Evolutionary conservation across 2,888 invertebrate genomes (phyloP).

Genomic region (Leptinotarsa haldemani): DNA sequence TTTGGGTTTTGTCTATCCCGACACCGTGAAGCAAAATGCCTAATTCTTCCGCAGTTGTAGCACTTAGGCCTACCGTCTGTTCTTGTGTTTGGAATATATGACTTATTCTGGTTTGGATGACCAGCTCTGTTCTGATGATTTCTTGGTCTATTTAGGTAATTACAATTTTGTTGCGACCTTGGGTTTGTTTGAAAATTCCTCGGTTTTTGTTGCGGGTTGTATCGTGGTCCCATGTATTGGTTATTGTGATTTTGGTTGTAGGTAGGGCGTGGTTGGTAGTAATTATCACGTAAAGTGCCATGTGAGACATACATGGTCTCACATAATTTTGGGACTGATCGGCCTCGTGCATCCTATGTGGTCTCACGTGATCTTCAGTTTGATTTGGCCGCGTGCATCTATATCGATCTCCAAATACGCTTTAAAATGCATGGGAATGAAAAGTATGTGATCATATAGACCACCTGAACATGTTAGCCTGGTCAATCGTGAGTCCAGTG

Average conservation of each 20-base stretch:
- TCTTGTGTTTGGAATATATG: conserved; percentile 1
- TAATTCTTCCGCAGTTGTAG: neutral
- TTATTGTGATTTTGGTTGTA: conserved; percentile 4
- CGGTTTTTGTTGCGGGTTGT: conserved; percentile 2
- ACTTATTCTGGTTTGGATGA: neutral
- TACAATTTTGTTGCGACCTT: neutral
- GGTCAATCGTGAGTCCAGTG: neutral
- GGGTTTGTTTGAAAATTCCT: neutral
- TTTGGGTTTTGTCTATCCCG: conserved; percentile 16
- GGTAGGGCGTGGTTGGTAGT: too few relatives aligned
- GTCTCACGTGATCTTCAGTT: neutral
- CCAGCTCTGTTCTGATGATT: neutral
- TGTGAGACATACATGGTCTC: neutral
- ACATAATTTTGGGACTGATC: neutral
- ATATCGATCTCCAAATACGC: neutral
- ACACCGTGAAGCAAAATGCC: neutral
- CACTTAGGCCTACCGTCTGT: conserved; percentile 19
- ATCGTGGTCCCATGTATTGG: neutral
- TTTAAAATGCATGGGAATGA: neutral
- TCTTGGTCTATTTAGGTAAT: neutral
- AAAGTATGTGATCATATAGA: neutral
- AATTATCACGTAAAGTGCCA: too few relatives aligned
- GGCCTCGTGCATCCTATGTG: neutral
- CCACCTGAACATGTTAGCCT: neutral
- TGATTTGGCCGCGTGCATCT: neutral